These are phyloP conservation scores for Neelides sp. DNA, from an alignment of 1,140 invertebrate species.

Conservation along the genomic window DNA sequence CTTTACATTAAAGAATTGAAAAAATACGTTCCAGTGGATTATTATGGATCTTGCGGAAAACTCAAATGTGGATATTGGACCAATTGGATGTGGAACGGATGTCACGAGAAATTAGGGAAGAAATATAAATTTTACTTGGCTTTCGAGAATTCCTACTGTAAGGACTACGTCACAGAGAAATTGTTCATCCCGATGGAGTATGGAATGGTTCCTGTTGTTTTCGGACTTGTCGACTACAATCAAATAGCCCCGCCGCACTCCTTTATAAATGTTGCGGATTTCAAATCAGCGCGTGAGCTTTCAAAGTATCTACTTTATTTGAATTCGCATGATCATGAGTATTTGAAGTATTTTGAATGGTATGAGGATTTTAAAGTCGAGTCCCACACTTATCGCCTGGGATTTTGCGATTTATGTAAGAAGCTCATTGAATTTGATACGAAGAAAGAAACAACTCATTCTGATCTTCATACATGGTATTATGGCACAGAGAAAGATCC, in stretches of 20 bases:
- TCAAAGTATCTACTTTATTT: slow-evolving; percentile 42
- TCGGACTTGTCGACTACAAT: slow-evolving; percentile 47
- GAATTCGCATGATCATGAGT: slow-evolving; percentile 34
- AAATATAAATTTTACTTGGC: slow-evolving; percentile 42
- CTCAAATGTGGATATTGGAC: slow-evolving; percentile 31
- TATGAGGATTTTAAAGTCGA: slow-evolving; percentile 26
- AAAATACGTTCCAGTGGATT: slow-evolving; percentile 39
- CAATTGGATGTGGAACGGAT: slow-evolving; percentile 25
- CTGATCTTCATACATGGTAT: no score
- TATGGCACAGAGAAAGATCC: no score
- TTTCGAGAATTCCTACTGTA: slow-evolving; percentile 41
- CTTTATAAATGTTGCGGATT: slow-evolving; percentile 49
- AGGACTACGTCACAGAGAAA: slow-evolving; percentile 38
- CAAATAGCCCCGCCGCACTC: slow-evolving; percentile 49
- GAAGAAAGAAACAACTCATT: no score
- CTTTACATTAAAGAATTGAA: slow-evolving; percentile 34
- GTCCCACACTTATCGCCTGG: no score
- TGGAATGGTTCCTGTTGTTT: slow-evolving; percentile 52
- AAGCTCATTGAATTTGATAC: no score
- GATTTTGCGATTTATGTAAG: no score
- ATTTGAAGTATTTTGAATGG: slow-evolving; percentile 34
- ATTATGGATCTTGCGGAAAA: slow-evolving; percentile 39
- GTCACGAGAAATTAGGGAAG: slow-evolving; percentile 27
- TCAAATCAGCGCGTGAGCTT: slow-evolving; percentile 39
- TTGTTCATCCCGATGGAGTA: slow-evolving; percentile 32